Base-by-base conservation (phyloP, 37 sponge, comb jelly and placozoan species). In the Tethya wilhelma region DNA sequence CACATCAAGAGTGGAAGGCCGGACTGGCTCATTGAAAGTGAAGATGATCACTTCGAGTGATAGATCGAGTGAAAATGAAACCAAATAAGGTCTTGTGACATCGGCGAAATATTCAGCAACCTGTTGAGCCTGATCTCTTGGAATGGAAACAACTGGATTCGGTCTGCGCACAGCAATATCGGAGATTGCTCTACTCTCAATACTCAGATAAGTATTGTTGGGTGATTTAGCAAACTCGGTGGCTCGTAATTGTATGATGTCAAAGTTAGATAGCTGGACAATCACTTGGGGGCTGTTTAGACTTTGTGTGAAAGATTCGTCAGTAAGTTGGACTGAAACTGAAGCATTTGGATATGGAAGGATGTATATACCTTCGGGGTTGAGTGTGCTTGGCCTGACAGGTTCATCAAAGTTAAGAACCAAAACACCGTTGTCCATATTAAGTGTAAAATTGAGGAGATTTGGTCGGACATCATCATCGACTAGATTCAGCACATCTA, bases 321-420 rank as follows among this genome's bases (percentile, higher is more conserved):
- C 44, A 8, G 59, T 81, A 30, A 94, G 65, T n/a, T 64, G 60
- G 0, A 94, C 80, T 45, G 30, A 82, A 23, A 33, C 57, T 1
- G 79, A 68, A 44, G 87, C 44, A 30, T 83, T 85, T 37, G 72
- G 45, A 57, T 60, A 30, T 28, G 83, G 83, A 55, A 87, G 93
- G 20, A 96, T 41, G 68, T 57, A 81, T 5, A 92, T 66, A 14
- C 83, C 75, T 30, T 66, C 31, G 9, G 87, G 90, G 28, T 81
- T 64, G 30, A 96, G 64, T 8, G 93, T 83, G 20, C 74, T 72
- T 9, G 90, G 80, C 58, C 86, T 25, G 9, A 96, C 87, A 4
- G 96, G 93, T 60, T 96, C 93, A 75, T 82, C 74, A 67, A 96
- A 96, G 11, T 86, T 84, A 1, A 96, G 70, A 3, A 56, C 60